phyloP scores from a whole-genome alignment of 1,140 invertebrate species.

The Penaeus chinensis region DNA sequence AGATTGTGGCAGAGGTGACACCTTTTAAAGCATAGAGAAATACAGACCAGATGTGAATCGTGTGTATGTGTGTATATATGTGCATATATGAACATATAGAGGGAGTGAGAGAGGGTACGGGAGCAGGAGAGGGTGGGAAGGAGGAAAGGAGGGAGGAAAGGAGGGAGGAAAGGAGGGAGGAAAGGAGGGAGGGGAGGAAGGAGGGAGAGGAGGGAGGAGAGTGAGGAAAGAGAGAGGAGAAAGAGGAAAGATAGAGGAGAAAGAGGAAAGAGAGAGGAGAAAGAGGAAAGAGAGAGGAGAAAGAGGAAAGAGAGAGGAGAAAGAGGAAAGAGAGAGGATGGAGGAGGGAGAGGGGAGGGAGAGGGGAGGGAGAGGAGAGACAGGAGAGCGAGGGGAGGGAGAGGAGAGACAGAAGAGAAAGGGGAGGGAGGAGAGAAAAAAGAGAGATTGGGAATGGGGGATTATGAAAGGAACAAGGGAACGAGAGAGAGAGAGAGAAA shows the following conservation, averaged over 20 bases:
- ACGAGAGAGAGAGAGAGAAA: not conserved
- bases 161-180: not conserved
- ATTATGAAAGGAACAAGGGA: not conserved
- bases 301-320: not conserved
- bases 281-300: not conserved
- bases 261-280: not conserved
- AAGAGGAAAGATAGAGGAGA: not conserved
- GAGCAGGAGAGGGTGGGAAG: not conserved
- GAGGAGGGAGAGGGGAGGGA: not conserved
- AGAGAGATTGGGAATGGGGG: not conserved
- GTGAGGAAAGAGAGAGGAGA: not conserved
- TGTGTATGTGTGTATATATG: no score
- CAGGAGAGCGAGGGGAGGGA: not conserved
- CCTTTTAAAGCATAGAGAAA: no score
- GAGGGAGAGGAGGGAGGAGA: not conserved
- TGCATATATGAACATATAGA: not conserved
- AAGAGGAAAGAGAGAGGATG: not conserved
- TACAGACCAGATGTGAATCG: no score
- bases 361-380: not conserved
- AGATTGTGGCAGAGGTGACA: no score
- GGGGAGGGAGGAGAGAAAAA: not conserved
- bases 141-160: constrained; percentile 27
- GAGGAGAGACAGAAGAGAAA: not conserved
- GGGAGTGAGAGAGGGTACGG: not conserved
- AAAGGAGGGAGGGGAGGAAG: not conserved